These are phyloP conservation scores for Scaptomyza reducta DNA, from an alignment of 2,888 invertebrate genomes.

Conservation along the genomic window DNA sequence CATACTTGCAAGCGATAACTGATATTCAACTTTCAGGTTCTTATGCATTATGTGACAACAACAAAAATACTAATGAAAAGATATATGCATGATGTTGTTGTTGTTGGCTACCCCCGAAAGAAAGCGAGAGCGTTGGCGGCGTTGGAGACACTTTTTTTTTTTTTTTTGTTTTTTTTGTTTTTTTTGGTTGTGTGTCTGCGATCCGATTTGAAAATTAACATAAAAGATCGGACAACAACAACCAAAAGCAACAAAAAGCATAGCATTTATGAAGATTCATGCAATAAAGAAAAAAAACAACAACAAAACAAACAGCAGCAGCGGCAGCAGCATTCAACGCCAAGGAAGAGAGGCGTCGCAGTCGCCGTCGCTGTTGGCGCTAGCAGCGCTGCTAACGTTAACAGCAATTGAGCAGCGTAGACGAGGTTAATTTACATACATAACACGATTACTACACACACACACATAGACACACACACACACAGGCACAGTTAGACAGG, in stretches of 20 bases:
- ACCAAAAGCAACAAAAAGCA: slow-evolving; percentile 8
- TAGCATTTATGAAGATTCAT: slow-evolving; percentile 65
- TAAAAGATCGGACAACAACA: slow-evolving; percentile 49
- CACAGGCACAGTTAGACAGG: slow-evolving; percentile 11
- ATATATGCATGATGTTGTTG: slow-evolving; percentile 8
- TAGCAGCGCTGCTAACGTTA: slow-evolving; percentile 6
- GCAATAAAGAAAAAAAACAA: slow-evolving; percentile 46
- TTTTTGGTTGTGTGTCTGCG: slow-evolving; percentile 37
- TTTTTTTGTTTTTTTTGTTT: background rate
- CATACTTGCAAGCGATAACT: too few species aligned
- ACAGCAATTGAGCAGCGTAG: slow-evolving; percentile 34
- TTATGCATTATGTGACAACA: slow-evolving; percentile 16
- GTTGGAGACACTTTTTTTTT: slow-evolving; percentile 47
- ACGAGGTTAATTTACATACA: slow-evolving; percentile 73
- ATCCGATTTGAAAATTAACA: slow-evolving; percentile 59
- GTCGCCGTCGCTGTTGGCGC: background rate
- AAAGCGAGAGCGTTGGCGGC: slow-evolving; percentile 75
- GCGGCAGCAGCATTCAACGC: slow-evolving; percentile 33
- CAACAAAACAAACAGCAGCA: slow-evolving; percentile 12
- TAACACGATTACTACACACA: slow-evolving; percentile 63
- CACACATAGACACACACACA: slow-evolving; percentile 18
- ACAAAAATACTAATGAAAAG: background rate
- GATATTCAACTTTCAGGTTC: slow-evolving; percentile 7
- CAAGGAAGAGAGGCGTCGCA: slow-evolving; percentile 69
- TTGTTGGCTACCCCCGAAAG: slow-evolving; percentile 56